Percentiles rank a stretch among this genome's conserved stretches.
phyloP scores from a whole-genome alignment of 2,113 vertebrate species.

The Brevimyrus niger region DNA sequence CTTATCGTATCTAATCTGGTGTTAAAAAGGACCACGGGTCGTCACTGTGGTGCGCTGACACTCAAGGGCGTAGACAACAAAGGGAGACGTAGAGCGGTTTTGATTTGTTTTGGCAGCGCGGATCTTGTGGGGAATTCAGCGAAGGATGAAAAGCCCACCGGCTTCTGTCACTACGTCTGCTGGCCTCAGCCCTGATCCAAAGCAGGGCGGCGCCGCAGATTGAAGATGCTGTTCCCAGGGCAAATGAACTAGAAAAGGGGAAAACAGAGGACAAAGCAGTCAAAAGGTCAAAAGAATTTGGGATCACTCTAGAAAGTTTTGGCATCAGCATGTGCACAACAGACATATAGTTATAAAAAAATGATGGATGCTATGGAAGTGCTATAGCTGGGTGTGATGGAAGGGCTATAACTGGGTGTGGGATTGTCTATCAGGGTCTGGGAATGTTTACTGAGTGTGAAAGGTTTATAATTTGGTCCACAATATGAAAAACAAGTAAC shows the following conservation, averaged over 20 bases:
- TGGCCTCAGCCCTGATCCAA: neutral
- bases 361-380: neutral
- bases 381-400: neutral
- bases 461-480: neutral
- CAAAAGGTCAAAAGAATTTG: neutral
- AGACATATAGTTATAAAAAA: neutral
- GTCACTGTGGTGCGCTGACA: neutral
- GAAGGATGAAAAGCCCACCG: neutral
- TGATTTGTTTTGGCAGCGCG: constrained; percentile 23
- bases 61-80: neutral
- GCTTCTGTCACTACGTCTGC: neutral
- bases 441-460: neutral
- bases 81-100: constrained; percentile 31
- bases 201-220: neutral
- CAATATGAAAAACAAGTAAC: neutral
- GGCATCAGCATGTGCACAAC: neutral
- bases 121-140: constrained; percentile 14
- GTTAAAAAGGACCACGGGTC: neutral
- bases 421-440: neutral
- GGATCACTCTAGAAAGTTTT: neutral
- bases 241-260: neutral
- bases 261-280: neutral
- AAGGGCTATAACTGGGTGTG: neutral
- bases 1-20: neutral
- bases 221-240: neutral